A percentile compares a stretch with the other conserved stretches of the same genome.
Conservation (phyloP, 2,888 invertebrate genomes). For the Metellina segmentata region DNA sequence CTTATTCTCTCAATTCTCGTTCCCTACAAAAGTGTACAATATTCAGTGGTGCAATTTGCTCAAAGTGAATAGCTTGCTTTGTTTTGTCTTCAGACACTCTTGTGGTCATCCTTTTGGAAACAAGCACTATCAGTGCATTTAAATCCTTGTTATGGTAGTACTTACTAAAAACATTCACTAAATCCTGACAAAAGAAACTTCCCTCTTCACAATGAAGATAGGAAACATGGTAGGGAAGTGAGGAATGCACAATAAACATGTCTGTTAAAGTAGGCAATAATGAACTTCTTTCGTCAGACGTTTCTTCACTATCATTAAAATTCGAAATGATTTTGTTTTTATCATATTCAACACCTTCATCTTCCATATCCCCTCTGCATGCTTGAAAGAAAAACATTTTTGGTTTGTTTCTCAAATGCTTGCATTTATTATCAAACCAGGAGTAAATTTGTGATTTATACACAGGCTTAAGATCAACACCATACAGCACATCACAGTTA, state of each 20-base stretch:
- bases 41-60: not conserved
- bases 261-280: not conserved
- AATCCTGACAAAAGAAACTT: slow-evolving; percentile 16
- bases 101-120: not conserved
- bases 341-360: not conserved
- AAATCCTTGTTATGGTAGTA: slow-evolving; percentile 12
- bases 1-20: no score
- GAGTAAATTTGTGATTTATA: not conserved
- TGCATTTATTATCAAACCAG: slow-evolving; percentile 5
- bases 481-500: not conserved
- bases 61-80: slow-evolving; percentile 8
- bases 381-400: slow-evolving; percentile 27
- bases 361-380: not conserved
- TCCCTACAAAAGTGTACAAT: not conserved
- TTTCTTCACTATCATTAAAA: not conserved
- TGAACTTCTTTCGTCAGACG: not conserved
- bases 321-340: not conserved
- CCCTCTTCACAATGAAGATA: not conserved
- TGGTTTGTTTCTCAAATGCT: not conserved
- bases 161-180: slow-evolving; percentile 11
- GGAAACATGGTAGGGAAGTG: not conserved
- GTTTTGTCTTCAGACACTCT: not conserved
- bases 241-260: slow-evolving; percentile 32
- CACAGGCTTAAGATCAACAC: not conserved
- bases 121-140: slow-evolving; percentile 12